Percentiles rank a stretch among this genome's conserved stretches.
phyloP scores from a whole-genome alignment of 2,888 invertebrate genomes.

The Drosophila recens region DNA sequence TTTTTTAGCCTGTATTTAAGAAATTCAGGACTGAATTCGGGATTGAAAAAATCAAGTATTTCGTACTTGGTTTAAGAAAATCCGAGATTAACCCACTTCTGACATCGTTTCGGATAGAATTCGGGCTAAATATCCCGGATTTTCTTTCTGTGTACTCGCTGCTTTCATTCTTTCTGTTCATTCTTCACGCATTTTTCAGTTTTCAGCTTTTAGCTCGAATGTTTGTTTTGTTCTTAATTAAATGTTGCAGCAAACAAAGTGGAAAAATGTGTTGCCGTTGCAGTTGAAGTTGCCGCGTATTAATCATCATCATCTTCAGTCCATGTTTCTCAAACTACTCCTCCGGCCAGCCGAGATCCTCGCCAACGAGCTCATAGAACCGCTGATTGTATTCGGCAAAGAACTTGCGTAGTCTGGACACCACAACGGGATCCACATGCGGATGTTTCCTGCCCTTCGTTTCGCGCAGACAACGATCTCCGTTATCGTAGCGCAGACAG shows the following conservation, averaged over 20 bases:
- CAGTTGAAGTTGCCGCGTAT: constrained; percentile 1
- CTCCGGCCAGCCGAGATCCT: constrained; percentile 97
- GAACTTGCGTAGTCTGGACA: constrained; percentile 92
- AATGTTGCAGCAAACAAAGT: constrained; percentile 49
- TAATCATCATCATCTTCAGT: constrained; percentile 55
- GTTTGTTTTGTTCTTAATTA: constrained; percentile 48
- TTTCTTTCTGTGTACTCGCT: too few species aligned
- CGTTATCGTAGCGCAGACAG: constrained; percentile 94
- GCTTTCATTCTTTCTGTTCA: background rate
- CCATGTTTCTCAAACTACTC: constrained; percentile 86
- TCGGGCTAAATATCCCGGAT: too few species aligned
- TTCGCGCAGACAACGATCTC: constrained; percentile 93
- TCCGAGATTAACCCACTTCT: too few species aligned
- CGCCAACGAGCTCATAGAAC: constrained; percentile 96
- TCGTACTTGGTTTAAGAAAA: too few species aligned
- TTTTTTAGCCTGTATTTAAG: too few species aligned
- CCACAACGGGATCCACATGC: constrained; percentile 91
- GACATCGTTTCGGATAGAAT: too few species aligned
- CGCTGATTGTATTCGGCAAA: constrained; percentile 96
- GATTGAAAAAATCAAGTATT: too few species aligned
- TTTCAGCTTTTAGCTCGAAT: constrained; percentile 1
- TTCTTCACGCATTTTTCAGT: constrained; percentile 33
- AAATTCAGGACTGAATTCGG: too few species aligned
- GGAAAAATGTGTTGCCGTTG: constrained; percentile 32
- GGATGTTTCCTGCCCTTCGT: constrained; percentile 94